These are phyloP conservation scores for Otolemur crassicaudatus DNA, from an alignment of 2,797 vertebrate species.

Conservation along the genomic window DNA sequence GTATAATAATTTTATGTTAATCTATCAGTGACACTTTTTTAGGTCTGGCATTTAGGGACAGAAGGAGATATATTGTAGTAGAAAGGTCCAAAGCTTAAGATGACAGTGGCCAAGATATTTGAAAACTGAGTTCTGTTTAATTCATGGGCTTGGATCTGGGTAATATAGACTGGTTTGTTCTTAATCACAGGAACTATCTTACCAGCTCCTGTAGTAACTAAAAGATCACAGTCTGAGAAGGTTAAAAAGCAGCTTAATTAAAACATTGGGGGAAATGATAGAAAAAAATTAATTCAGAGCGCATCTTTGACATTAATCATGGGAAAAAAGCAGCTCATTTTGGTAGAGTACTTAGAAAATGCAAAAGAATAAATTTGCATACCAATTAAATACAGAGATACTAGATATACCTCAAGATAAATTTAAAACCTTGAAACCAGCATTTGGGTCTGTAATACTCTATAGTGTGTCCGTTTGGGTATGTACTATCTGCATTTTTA, in stretches of 20 bases:
- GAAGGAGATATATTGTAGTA: background rate
- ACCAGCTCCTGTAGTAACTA: background rate
- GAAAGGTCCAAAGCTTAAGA: slow-evolving; percentile 5
- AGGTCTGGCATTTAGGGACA: background rate
- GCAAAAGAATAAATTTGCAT: slow-evolving; percentile 72
- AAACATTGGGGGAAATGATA: slow-evolving; percentile 40
- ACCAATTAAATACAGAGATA: slow-evolving; percentile 34
- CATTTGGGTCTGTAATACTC: background rate
- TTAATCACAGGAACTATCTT: slow-evolving; percentile 4
- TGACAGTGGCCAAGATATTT: background rate
- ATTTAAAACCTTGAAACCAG: slow-evolving; percentile 57
- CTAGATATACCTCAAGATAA: slow-evolving; percentile 16
- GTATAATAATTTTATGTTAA: background rate
- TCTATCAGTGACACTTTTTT: background rate
- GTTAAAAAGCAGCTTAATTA: slow-evolving; percentile 52
- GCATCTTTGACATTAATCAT: slow-evolving; percentile 69
- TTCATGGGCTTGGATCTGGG: background rate
- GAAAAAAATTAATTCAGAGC: slow-evolving; percentile 65
- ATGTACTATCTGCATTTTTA: slow-evolving; percentile 22
- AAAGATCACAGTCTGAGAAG: slow-evolving; percentile 17
- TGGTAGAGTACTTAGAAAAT: slow-evolving; percentile 41
- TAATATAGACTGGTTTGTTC: background rate
- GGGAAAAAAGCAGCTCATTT: slow-evolving; percentile 52
- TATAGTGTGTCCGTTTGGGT: background rate
- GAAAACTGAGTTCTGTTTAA: slow-evolving; percentile 28